Percentiles rank a stretch among this genome's conserved stretches.
Conservation (phyloP, 2,888 invertebrate genomes). For the Drosophila helvetica region DNA sequence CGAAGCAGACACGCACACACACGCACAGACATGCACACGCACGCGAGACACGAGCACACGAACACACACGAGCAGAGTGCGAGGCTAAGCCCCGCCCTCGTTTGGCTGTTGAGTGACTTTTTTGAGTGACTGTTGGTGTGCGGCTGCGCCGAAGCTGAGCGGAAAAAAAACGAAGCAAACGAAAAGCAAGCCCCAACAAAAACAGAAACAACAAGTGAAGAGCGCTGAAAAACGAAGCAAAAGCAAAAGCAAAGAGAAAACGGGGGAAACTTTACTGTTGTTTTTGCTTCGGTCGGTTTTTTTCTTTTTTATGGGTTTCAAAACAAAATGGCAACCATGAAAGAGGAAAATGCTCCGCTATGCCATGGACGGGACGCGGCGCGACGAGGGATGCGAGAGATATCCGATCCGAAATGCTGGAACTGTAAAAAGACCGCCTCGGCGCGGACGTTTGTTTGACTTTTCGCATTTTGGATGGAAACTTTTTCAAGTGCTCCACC, state of each 20-base stretch:
- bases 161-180: constrained; percentile 34
- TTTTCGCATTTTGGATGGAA: constrained; percentile 76
- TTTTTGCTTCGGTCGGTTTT: not conserved
- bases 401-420: constrained; percentile 26
- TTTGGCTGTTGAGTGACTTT: constrained; percentile 45
- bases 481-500: constrained; percentile 69
- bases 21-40: not conserved
- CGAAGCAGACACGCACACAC: constrained; percentile 25
- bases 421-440: constrained; percentile 28
- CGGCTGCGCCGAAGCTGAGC: constrained; percentile 62
- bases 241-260: constrained; percentile 43
- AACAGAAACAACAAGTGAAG: constrained; percentile 47
- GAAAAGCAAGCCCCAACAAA: constrained; percentile 42
- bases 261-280: constrained; percentile 48
- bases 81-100: constrained; percentile 57
- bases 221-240: constrained; percentile 22
- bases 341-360: constrained; percentile 69
- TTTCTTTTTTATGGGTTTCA: constrained; percentile 64
- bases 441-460: constrained; percentile 75
- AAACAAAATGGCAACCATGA: constrained; percentile 79
- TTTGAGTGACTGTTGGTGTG: constrained; percentile 33
- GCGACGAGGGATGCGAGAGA: constrained; percentile 53
- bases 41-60: constrained; percentile 13
- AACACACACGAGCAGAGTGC: constrained; percentile 18
- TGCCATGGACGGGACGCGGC: constrained; percentile 26